Evolutionary conservation across 2,113 vertebrate genomes (phyloP).

Genomic region (Chamaea fasciata): DNA sequence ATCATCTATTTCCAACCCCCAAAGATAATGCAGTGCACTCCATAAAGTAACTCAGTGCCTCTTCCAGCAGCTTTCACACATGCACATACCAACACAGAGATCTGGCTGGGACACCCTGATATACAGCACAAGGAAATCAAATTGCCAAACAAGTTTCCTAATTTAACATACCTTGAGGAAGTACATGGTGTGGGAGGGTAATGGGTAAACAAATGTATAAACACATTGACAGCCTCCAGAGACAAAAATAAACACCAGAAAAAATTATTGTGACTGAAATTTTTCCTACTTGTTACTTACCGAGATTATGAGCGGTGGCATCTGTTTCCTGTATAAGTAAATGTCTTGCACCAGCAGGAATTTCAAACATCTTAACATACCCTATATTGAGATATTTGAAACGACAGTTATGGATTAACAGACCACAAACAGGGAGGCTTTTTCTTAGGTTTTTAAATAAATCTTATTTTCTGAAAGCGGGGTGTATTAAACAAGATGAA

Average conservation of each 20-base stretch:
- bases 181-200: not conserved
- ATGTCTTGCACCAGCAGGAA: constrained; percentile 91
- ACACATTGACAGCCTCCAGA: not conserved
- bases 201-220: constrained; percentile 9
- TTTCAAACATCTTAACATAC: constrained; percentile 92
- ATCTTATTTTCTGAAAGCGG: not conserved
- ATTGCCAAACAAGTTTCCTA: not conserved
- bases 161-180: not conserved
- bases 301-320: constrained; percentile 81
- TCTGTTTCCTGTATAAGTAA: constrained; percentile 91
- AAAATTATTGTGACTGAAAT: not conserved
- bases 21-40: not conserved
- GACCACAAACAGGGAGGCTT: not conserved
- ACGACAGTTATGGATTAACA: not conserved
- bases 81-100: not conserved
- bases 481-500: not conserved
- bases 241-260: constrained; percentile 5
- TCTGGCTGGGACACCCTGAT: not conserved
- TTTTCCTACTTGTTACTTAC: constrained; percentile 68
- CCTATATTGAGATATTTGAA: constrained; percentile 68
- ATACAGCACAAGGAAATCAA: not conserved
- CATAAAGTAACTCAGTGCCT: not conserved
- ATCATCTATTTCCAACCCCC: not conserved
- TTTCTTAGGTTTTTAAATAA: not conserved
- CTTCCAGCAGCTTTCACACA: not conserved